Percentiles rank a stretch among this genome's conserved stretches.
phyloP scores from a whole-genome alignment of 92 coral and sea anemone species.

The Palythoa grandiflora region DNA sequence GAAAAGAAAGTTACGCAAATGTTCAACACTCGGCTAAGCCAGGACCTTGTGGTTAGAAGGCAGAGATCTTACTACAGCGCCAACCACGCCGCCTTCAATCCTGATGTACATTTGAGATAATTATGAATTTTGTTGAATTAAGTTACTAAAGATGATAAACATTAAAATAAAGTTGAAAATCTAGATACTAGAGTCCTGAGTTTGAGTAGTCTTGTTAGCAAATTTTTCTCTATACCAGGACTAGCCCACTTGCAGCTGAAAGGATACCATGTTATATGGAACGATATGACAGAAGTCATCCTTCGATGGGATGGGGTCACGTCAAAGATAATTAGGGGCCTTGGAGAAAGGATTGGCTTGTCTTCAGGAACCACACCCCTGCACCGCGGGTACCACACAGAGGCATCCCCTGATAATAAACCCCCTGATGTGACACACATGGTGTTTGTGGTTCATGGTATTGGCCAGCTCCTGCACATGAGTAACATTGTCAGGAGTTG shows the following conservation, averaged over 20 bases:
- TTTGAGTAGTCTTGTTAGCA: not conserved
- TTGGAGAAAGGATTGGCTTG: constrained; percentile 87
- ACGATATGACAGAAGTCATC: constrained; percentile 91
- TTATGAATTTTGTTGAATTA: too few species aligned
- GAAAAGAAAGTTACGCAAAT: too few species aligned
- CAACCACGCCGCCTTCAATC: too few species aligned
- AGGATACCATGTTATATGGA: constrained; percentile 94
- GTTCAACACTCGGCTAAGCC: too few species aligned
- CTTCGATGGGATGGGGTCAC: constrained; percentile 92
- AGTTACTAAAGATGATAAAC: too few species aligned
- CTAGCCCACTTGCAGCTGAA: constrained; percentile 79
- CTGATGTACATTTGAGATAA: too few species aligned
- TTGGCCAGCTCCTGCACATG: constrained; percentile 93
- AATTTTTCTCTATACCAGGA: not conserved
- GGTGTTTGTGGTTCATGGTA: constrained; percentile 97
- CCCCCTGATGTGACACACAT: constrained; percentile 92
- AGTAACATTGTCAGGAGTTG: constrained; percentile 89
- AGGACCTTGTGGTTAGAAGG: too few species aligned
- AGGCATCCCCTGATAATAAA: constrained; percentile 72
- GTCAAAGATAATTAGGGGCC: constrained; percentile 94
- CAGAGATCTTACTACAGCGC: too few species aligned
- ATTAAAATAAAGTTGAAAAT: too few species aligned
- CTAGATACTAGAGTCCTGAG: too few species aligned
- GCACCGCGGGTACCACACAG: constrained; percentile 94
- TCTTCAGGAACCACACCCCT: constrained; percentile 75